Evolutionary conservation across 1,140 invertebrate genomes (phyloP).

Genomic region (Cataglyphis hispanica): DNA sequence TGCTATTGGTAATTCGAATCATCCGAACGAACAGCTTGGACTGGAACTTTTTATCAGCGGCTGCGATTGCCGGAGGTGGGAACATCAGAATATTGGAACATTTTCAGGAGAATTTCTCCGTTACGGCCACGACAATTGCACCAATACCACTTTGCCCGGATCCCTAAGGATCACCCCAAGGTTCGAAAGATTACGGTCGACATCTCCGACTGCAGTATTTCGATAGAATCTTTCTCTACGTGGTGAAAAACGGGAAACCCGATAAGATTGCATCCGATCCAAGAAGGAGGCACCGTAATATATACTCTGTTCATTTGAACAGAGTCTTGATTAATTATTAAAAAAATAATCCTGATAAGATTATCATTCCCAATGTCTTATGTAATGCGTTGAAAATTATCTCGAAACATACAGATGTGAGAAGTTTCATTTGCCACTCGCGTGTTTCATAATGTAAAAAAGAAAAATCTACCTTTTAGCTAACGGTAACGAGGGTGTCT

Average conservation of each 20-base stretch:
- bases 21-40: conserved; percentile 11
- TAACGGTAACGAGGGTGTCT: neutral
- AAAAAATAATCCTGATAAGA: conserved; percentile 18
- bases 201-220: conserved; percentile 55
- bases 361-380: conserved; percentile 1
- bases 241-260: conserved; percentile 55
- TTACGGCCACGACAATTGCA: conserved; percentile 57
- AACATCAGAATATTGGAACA: conserved; percentile 56
- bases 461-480: neutral
- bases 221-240: conserved; percentile 47
- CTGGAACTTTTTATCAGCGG: conserved; percentile 29
- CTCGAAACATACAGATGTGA: neutral
- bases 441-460: neutral
- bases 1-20: conserved; percentile 32
- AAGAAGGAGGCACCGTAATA: conserved; percentile 18
- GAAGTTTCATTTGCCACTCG: neutral
- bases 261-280: conserved; percentile 56
- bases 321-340: conserved; percentile 62
- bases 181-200: conserved; percentile 59
- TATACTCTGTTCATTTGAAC: conserved; percentile 48
- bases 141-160: conserved; percentile 33
- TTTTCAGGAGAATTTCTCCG: conserved; percentile 56
- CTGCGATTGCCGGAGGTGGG: conserved; percentile 9
- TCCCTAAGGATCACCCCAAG: conserved; percentile 47
- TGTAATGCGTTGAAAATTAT: conserved; percentile 9